These are phyloP conservation scores for Meloidogyne floridensis DNA, from an alignment of 1,140 invertebrate genomes.

Conservation along the genomic window DNA sequence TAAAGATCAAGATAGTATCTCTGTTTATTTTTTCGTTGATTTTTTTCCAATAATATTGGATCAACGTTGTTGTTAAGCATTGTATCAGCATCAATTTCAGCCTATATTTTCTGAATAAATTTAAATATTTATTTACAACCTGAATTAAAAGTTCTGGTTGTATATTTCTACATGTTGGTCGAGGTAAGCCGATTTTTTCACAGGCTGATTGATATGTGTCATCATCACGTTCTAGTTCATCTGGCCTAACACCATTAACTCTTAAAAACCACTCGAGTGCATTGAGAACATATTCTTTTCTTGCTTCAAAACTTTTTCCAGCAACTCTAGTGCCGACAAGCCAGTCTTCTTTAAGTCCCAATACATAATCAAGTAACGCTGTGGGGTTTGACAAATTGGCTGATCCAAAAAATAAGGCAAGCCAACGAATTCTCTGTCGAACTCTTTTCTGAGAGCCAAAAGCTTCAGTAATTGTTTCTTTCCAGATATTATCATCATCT, in stretches of 20 bases:
- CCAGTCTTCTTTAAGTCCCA: neutral
- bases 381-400: slow-evolving; percentile 5
- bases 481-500: neutral
- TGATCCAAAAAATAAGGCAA: neutral
- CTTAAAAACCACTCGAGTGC: slow-evolving; percentile 12
- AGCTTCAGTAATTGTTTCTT: neutral
- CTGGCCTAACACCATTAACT: neutral
- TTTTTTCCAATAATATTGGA: too few relatives aligned
- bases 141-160: neutral
- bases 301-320: neutral
- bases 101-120: too few relatives aligned
- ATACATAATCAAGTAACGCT: neutral
- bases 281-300: neutral
- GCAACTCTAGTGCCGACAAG: slow-evolving; percentile 11
- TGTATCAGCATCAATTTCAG: too few relatives aligned
- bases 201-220: slow-evolving; percentile 4
- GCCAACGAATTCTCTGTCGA: neutral
- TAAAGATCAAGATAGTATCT: neutral
- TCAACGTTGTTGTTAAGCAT: neutral
- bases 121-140: too few relatives aligned
- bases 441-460: neutral
- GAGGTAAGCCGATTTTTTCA: neutral
- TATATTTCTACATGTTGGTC: neutral
- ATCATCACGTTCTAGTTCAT: neutral
- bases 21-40: too few relatives aligned